Conservation (phyloP, 2,888 invertebrate species). For the Napeogenes inachia region DNA sequence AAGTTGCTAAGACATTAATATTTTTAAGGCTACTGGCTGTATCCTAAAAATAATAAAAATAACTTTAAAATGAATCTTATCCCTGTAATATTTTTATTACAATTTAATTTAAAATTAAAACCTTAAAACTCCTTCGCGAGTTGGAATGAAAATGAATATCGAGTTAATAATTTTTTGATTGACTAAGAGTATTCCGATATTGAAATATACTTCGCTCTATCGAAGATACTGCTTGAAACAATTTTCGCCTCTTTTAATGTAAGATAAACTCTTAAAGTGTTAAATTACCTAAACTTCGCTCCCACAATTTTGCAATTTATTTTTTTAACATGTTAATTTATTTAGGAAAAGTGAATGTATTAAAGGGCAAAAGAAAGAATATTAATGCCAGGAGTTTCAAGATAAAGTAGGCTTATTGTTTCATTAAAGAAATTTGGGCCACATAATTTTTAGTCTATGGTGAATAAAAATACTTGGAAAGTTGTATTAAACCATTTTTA, state of each 20-base stretch:
- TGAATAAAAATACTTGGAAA: conserved; percentile 10
- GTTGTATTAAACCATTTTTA: conserved; percentile 1
- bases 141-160: no score
- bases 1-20: no score
- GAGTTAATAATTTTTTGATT: not conserved
- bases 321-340: conserved; percentile 39
- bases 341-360: conserved; percentile 37
- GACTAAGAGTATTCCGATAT: not conserved
- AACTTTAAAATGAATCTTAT: no score
- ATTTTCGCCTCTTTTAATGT: conserved; percentile 1
- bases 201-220: not conserved
- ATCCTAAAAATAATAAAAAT: no score
- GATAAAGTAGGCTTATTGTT: conserved; percentile 34
- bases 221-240: not conserved
- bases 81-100: no score
- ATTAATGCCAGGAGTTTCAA: conserved; percentile 36
- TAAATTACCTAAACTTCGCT: conserved; percentile 24
- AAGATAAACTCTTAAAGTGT: conserved; percentile 24
- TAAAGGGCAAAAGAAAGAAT: conserved; percentile 36
- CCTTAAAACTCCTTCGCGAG: no score
- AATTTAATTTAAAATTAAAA: no score
- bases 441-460: conserved; percentile 20
- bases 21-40: no score
- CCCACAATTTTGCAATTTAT: conserved; percentile 32
- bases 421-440: conserved; percentile 31